These are phyloP conservation scores for Rhadinocentrus ornatus DNA, from an alignment of 2,797 vertebrate species.

Conservation along the genomic window DNA sequence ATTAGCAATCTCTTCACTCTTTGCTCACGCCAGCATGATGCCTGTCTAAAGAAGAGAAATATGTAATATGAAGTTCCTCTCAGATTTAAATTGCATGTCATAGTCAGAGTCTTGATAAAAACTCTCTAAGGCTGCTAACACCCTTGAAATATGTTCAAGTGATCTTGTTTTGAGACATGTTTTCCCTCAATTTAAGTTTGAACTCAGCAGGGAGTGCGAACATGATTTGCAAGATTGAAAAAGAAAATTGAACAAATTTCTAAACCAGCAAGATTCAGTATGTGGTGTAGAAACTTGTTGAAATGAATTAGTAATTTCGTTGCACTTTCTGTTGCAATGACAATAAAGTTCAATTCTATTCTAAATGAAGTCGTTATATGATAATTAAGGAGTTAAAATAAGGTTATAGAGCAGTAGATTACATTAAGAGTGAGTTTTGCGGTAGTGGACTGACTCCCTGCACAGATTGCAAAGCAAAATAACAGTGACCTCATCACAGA, in stretches of 20 bases:
- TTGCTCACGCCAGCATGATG: constrained; percentile 54
- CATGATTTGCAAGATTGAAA: constrained; percentile 50
- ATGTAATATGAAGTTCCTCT: constrained; percentile 64
- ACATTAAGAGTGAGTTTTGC: constrained; percentile 34
- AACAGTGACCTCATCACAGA: constrained; percentile 57
- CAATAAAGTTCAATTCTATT: too few species aligned
- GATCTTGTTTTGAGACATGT: constrained; percentile 59
- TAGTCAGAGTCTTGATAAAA: constrained; percentile 61
- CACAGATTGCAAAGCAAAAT: constrained; percentile 50
- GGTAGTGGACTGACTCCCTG: constrained; percentile 20
- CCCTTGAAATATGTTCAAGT: constrained; percentile 60
- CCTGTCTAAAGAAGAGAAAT: constrained; percentile 58
- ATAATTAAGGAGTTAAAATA: constrained; percentile 42
- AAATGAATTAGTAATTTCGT: too few species aligned
- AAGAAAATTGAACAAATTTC: constrained; percentile 36
- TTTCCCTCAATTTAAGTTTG: constrained; percentile 53
- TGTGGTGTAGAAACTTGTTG: constrained; percentile 47
- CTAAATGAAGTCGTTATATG: too few species aligned
- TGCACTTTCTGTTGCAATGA: too few species aligned
- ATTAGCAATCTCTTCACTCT: constrained; percentile 44
- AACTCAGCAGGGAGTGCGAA: constrained; percentile 41
- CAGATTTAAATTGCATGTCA: constrained; percentile 66
- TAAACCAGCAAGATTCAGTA: constrained; percentile 34
- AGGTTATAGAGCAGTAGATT: constrained; percentile 22
- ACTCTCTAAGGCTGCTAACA: constrained; percentile 60